Percentiles rank a stretch among this genome's conserved stretches.
These are phyloP conservation scores for Esox niger DNA, from an alignment of 2,113 vertebrate species.

Conservation along the genomic window DNA sequence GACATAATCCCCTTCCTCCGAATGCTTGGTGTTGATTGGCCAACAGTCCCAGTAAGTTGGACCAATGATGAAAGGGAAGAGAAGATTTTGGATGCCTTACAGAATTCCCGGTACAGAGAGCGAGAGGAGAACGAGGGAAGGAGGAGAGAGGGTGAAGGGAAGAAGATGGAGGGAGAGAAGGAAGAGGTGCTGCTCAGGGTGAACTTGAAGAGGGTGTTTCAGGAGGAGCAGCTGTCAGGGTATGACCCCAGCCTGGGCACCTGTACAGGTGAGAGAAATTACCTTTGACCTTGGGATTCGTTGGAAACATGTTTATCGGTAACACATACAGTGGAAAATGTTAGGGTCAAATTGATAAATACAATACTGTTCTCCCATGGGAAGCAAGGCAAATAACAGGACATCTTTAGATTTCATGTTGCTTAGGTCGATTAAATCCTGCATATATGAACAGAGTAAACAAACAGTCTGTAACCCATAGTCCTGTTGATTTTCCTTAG, in stretches of 20 bases:
- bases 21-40: constrained; percentile 81
- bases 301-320: neutral
- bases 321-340: too few species aligned
- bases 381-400: too few species aligned
- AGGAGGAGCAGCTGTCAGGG: constrained; percentile 74
- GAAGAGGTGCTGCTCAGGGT: constrained; percentile 56
- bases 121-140: constrained; percentile 51
- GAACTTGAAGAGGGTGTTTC: constrained; percentile 76
- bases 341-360: too few species aligned
- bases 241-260: constrained; percentile 82
- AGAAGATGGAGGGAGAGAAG: constrained; percentile 48
- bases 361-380: too few species aligned
- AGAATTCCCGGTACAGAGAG: constrained; percentile 59
- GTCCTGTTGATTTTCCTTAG: constrained; percentile 61
- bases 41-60: constrained; percentile 37
- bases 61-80: constrained; percentile 50
- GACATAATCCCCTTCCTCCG: constrained; percentile 69
- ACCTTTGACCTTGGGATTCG: neutral
- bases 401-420: neutral
- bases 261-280: constrained; percentile 36
- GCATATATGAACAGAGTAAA: too few species aligned
- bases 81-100: constrained; percentile 67
- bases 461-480: too few species aligned
- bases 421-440: too few species aligned
- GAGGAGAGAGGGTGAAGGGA: constrained; percentile 31